phyloP scores from a whole-genome alignment of 1,140 invertebrate species.

The Antheraea pernyi region DNA sequence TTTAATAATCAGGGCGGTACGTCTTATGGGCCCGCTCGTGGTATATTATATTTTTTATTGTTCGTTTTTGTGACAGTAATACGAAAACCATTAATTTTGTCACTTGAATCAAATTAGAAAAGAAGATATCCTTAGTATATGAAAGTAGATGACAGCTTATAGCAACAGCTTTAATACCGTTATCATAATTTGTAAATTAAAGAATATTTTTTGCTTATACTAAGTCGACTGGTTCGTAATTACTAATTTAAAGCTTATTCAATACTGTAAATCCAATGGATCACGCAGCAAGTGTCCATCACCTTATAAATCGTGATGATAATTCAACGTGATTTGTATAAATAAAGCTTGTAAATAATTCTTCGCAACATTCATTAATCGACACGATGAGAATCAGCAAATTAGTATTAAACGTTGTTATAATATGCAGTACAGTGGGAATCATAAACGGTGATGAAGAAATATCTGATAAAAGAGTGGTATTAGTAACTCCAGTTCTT shows the following conservation, averaged over 20 bases:
- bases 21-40: no score
- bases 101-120: no score
- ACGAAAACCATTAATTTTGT: no score
- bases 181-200: neutral
- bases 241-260: constrained; percentile 1
- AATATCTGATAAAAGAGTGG: constrained; percentile 32
- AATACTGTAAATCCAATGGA: neutral
- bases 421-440: constrained; percentile 6
- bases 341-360: constrained; percentile 39
- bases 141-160: neutral
- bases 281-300: constrained; percentile 24
- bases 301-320: constrained; percentile 44
- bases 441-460: constrained; percentile 18
- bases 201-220: neutral
- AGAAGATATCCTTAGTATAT: no score
- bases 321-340: constrained; percentile 45
- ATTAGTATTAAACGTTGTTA: constrained; percentile 11
- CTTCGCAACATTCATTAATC: constrained; percentile 22
- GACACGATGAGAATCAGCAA: constrained; percentile 30
- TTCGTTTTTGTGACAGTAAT: no score
- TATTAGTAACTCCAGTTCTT: constrained; percentile 51
- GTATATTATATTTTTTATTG: no score
- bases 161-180: neutral
- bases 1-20: no score
- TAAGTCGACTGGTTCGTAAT: neutral